phyloP scores from a whole-genome alignment of 2,888 invertebrate genomes.

The Autographa pulchrina region DNA sequence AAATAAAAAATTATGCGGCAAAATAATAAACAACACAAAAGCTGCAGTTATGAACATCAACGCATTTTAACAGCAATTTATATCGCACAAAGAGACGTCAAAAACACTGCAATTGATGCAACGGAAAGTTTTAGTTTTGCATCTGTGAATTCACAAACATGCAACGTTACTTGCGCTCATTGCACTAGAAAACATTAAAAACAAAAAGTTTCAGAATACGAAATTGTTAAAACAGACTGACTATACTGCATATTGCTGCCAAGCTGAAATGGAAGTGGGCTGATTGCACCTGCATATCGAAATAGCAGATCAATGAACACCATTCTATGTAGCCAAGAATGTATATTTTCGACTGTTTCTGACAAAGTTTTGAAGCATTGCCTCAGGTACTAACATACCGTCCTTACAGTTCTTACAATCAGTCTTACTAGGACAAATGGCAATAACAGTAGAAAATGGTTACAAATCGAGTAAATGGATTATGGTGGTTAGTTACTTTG shows the following conservation, averaged over 20 bases:
- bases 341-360: not conserved
- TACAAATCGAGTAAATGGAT: too few species aligned
- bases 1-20: not conserved
- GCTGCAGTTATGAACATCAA: not conserved
- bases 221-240: not conserved
- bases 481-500: too few species aligned
- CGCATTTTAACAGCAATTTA: slow-evolving; percentile 13
- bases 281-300: slow-evolving; percentile 5
- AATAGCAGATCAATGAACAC: not conserved
- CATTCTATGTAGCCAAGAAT: not conserved
- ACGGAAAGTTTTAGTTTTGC: slow-evolving; percentile 43
- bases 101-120: slow-evolving; percentile 42
- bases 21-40: not conserved
- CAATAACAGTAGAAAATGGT: too few species aligned
- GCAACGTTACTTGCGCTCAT: slow-evolving; percentile 30
- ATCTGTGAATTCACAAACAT: slow-evolving; percentile 44
- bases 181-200: slow-evolving; percentile 43
- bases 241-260: not conserved
- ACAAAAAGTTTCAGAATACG: slow-evolving; percentile 2
- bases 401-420: too few species aligned
- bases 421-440: too few species aligned
- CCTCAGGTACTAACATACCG: not conserved
- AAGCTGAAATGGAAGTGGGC: not conserved
- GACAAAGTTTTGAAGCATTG: not conserved
- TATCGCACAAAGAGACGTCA: slow-evolving; percentile 35